These are phyloP conservation scores for Mellivora capensis DNA, from an alignment of 2,113 vertebrate species.

Conservation along the genomic window DNA sequence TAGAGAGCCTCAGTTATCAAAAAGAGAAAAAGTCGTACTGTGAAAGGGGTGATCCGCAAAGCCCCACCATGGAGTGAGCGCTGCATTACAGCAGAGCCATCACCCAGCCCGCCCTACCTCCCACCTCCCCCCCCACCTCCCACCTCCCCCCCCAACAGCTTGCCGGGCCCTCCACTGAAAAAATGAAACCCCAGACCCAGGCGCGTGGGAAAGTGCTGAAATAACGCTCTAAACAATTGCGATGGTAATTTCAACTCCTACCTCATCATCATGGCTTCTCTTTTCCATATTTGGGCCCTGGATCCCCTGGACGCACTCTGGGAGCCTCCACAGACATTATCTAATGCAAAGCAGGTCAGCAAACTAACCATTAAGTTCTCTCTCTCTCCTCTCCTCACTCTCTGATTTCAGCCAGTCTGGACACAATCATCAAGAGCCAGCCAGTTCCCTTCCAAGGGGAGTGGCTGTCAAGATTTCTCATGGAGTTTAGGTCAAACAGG, in stretches of 20 bases:
- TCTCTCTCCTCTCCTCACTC: neutral
- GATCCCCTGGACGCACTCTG: conserved; percentile 11
- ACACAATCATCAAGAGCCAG: conserved; percentile 42
- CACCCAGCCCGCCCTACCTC: neutral
- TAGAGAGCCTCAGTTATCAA: neutral
- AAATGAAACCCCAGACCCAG: conserved; percentile 11
- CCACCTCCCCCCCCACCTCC: rapidly evolving
- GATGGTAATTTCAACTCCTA: conserved; percentile 23
- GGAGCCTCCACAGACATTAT: conserved; percentile 61
- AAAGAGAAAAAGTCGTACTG: neutral
- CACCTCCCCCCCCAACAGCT: neutral
- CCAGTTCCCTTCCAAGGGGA: neutral
- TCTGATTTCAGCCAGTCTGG: conserved; percentile 38
- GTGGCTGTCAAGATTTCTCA: conserved; percentile 27
- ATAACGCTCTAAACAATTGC: neutral
- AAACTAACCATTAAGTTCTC: conserved; percentile 51
- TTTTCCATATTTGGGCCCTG: conserved; percentile 52
- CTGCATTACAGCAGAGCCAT: neutral
- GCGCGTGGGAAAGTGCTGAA: conserved; percentile 29
- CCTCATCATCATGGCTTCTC: conserved; percentile 58
- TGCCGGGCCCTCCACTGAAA: neutral
- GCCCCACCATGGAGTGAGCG: neutral
- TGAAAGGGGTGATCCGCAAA: neutral
- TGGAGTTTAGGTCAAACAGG: conserved; percentile 5
- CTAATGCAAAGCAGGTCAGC: conserved; percentile 62